Evolutionary conservation across 1,140 invertebrate genomes (phyloP).

Genomic region (Plutomurus gul): DNA sequence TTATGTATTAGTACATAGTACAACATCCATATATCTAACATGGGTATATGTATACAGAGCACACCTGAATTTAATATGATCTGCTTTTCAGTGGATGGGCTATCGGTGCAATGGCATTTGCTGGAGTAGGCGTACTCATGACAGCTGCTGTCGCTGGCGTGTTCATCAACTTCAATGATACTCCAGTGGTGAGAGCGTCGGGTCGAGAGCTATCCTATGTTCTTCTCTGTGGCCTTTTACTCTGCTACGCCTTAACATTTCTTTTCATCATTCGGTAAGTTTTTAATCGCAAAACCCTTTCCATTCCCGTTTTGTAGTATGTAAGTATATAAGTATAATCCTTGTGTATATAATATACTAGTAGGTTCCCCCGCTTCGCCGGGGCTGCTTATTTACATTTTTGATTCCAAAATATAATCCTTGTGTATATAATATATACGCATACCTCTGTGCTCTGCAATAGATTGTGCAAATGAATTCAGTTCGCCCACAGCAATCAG

Average conservation of each 20-base stretch:
- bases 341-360: no score
- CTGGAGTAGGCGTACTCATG: conserved; percentile 59
- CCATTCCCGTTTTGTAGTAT: neutral
- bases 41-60: no score
- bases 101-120: conserved; percentile 75
- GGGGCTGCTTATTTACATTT: no score
- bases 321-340: no score
- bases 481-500: no score
- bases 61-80: neutral
- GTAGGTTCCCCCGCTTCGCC: no score
- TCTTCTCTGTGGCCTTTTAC: conserved; percentile 81
- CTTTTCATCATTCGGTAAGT: conserved; percentile 70
- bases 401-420: no score
- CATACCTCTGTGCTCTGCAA: no score
- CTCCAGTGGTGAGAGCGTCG: conserved; percentile 86
- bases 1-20: no score
- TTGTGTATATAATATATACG: no score
- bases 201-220: conserved; percentile 87
- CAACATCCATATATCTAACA: no score
- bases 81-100: conserved; percentile 76
- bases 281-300: neutral
- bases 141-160: conserved; percentile 62
- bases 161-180: conserved; percentile 77
- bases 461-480: no score
- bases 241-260: conserved; percentile 88